Base-by-base conservation (phyloP, 2,888 invertebrate genomes). In the Polymixis lichenea region DNA sequence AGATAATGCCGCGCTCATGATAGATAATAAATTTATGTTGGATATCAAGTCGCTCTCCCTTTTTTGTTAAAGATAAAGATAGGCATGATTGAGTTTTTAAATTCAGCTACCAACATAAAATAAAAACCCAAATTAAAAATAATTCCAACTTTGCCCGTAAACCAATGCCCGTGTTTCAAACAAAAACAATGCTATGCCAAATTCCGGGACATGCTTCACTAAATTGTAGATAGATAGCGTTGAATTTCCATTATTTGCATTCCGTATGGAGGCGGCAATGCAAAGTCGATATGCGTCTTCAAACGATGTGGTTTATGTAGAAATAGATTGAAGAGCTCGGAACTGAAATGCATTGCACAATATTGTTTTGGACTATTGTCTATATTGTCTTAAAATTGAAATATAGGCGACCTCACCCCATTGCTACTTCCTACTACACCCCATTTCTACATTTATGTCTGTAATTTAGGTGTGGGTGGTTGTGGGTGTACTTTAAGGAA, bases 181-280 rank as follows among this genome's bases (percentile, higher is more conserved):
- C 28, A 22, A 32, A 60, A 51, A 66, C 22, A 66, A 82, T 25
- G 22, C 56, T 22, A 32, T 53, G 38, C 55, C 67, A 68, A 82
- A 68, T 75, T 32, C 43, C 0, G 28, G 32, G 49, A 72, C 64
- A 43, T 72, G 49, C 83, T 55, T 43, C 7, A 64, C 64, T 72
- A 72, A 83, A 78, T 55, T 60, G 25, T 56, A n/a, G 60, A 83
- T 72, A 60, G 62, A 80, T 25, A 60, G 38, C 72, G 43, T 68
- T 60, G 64, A 55, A 83, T 80, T 68, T 83, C 71, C 55, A 72
- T 80, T 78, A 80, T 83, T 80, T 80, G 84, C 67, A 72, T 78
- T 65, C 79, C 72, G 68, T 78, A 84, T 79, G 25, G 71, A 68
- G 32, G 32, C 49, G 58, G 71, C 49, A 80, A 78, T 78, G 68